These are phyloP conservation scores for Drosophila mayri DNA, from an alignment of 1,140 invertebrate genomes.

Conservation along the genomic window DNA sequence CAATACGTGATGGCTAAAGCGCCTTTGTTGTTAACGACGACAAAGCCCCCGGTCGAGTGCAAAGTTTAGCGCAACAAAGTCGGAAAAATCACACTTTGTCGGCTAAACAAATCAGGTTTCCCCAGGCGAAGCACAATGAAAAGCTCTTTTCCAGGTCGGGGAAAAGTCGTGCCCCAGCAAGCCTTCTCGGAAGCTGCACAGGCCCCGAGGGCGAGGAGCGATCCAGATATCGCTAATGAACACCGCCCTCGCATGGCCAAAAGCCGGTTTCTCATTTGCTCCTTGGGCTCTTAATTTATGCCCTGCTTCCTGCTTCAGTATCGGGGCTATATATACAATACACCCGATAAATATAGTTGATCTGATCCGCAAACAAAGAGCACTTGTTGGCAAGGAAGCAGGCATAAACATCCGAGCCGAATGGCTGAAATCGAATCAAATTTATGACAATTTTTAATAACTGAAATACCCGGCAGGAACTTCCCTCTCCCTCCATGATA, in stretches of 20 bases:
- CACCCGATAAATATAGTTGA: constrained; percentile 16
- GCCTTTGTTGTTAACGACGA: constrained; percentile 44
- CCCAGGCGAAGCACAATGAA: constrained; percentile 28
- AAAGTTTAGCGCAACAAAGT: constrained; percentile 59
- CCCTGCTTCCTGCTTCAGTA: constrained; percentile 58
- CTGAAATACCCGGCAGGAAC: constrained; percentile 13
- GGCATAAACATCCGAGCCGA: constrained; percentile 38
- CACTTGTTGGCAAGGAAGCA: constrained; percentile 46
- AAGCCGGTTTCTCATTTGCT: constrained; percentile 47
- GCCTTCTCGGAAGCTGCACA: constrained; percentile 23
- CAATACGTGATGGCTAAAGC: constrained; percentile 60
- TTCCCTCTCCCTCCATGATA: constrained; percentile 14
- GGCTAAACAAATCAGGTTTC: constrained; percentile 48
- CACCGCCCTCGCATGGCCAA: constrained; percentile 23
- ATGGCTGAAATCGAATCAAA: constrained; percentile 39
- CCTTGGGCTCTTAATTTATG: constrained; percentile 64
- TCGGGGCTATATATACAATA: constrained; percentile 46
- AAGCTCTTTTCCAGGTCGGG: constrained; percentile 41
- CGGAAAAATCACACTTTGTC: constrained; percentile 53
- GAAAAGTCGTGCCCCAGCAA: constrained; percentile 27
- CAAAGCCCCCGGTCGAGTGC: constrained; percentile 45
- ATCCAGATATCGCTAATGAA: constrained; percentile 60
- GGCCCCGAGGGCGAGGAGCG: constrained; percentile 1
- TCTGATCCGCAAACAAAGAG: constrained; percentile 44
- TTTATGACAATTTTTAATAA: constrained; percentile 46